phyloP scores from a whole-genome alignment of 2,888 invertebrate genomes.

The Tanytarsus gracilentus region DNA sequence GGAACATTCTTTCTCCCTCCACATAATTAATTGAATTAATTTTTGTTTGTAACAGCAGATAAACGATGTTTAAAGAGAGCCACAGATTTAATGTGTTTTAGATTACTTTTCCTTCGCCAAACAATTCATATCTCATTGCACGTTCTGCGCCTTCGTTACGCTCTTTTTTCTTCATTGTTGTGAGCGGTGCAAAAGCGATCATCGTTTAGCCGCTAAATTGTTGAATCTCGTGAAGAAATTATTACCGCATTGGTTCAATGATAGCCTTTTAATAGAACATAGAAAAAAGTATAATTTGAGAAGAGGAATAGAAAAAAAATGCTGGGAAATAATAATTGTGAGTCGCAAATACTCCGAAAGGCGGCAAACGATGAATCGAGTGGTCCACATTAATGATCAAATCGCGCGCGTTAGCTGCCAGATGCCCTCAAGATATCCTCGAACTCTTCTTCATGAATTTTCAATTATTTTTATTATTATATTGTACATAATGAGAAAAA shows the following conservation, averaged over 20 bases:
- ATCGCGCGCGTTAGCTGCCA: too few species aligned
- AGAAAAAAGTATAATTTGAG: too few species aligned
- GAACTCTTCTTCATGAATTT: too few species aligned
- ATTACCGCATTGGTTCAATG: constrained; percentile 3
- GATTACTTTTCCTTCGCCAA: constrained; percentile 19
- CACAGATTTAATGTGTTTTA: constrained; percentile 27
- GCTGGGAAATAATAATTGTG: too few species aligned
- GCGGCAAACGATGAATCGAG: too few species aligned
- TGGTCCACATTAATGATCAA: too few species aligned
- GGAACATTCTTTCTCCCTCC: constrained; percentile 7
- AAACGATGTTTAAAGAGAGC: constrained; percentile 14
- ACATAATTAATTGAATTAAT: constrained; percentile 25
- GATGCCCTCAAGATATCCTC: too few species aligned
- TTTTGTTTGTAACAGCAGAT: constrained; percentile 22
- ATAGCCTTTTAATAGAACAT: constrained; percentile 14
- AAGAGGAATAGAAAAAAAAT: too few species aligned
- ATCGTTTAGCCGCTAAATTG: constrained; percentile 11
- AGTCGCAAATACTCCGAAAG: too few species aligned
- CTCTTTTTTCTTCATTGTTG: constrained; percentile 10
- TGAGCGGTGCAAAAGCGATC: background rate
- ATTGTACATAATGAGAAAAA: background rate
- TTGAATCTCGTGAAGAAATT: constrained; percentile 18
- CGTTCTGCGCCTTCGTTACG: constrained; percentile 18
- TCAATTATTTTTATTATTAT: too few species aligned
- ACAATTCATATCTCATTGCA: background rate